phyloP scores from a whole-genome alignment of 2,113 vertebrate genomes.

The Falco punctatus region DNA sequence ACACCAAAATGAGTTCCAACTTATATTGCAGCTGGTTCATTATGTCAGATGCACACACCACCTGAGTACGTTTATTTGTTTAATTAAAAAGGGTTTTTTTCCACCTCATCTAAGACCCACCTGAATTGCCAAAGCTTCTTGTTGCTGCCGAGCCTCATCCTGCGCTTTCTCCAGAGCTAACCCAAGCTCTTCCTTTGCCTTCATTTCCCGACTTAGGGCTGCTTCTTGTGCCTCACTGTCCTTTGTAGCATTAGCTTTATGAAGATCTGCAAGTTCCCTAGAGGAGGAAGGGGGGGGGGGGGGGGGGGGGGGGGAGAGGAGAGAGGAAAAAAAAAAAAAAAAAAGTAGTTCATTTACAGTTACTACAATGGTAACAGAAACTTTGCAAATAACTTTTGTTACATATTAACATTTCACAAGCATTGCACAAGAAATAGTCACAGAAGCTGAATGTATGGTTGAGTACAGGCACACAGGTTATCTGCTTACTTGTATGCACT shows the following conservation, averaged over 20 bases:
- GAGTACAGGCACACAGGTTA: neutral
- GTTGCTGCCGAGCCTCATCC: constrained; percentile 89
- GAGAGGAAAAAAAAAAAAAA: no score
- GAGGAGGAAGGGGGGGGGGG: no score
- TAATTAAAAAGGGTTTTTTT: neutral
- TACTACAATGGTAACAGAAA: neutral
- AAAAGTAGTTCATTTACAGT: neutral
- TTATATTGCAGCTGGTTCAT: neutral
- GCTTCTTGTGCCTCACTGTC: constrained; percentile 91
- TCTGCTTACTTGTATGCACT: constrained; percentile 87
- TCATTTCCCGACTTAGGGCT: constrained; percentile 86
- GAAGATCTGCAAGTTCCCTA: constrained; percentile 92
- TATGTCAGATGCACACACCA: neutral
- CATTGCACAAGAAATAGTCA: neutral
- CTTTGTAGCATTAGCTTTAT: constrained; percentile 91
- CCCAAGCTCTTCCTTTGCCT: constrained; percentile 89
- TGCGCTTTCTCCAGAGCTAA: constrained; percentile 87
- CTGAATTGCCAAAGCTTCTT: constrained; percentile 90
- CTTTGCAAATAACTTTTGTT: neutral
- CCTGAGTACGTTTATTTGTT: rapidly evolving
- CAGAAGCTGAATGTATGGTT: neutral
- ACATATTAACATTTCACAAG: neutral
- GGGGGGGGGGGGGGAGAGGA: no score
- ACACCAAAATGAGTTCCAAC: neutral
- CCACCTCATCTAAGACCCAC: constrained; percentile 56